Percentiles rank a stretch among this genome's conserved stretches.
Conservation (phyloP, 2,113 vertebrate species). For the Penelope pileata region DNA sequence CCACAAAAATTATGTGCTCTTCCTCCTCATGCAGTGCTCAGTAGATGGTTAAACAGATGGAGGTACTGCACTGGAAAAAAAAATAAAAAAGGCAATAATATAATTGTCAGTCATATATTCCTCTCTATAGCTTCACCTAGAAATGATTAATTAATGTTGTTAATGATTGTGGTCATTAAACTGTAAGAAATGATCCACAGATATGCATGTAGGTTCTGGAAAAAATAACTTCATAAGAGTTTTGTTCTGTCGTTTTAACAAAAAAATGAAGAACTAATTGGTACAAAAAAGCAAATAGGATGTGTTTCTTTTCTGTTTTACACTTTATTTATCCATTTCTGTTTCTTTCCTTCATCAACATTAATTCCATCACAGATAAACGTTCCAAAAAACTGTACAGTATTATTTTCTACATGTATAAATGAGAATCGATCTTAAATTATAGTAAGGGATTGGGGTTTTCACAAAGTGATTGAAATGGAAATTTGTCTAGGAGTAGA, state of each 20-base stretch:
- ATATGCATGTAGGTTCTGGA: background rate
- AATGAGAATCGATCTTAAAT: background rate
- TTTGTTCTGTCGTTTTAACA: background rate
- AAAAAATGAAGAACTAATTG: background rate
- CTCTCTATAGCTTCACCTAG: background rate
- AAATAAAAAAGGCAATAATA: background rate
- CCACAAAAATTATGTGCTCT: background rate
- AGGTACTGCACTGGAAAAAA: background rate
- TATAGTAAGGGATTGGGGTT: background rate
- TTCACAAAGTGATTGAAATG: background rate
- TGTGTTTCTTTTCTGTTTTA: background rate
- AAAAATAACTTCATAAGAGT: background rate
- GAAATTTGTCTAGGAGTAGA: background rate
- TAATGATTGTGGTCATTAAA: background rate
- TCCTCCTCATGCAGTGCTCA: background rate
- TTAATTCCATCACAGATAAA: background rate
- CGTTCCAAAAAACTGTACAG: background rate
- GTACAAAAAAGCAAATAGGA: background rate
- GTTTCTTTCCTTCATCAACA: background rate
- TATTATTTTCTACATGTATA: background rate
- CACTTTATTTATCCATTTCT: background rate
- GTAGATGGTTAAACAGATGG: background rate
- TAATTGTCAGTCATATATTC: background rate
- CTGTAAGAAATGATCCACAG: background rate
- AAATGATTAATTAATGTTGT: background rate